Base-by-base conservation (phyloP, 2,113 vertebrate species). In the Prietella phreatophila region DNA sequence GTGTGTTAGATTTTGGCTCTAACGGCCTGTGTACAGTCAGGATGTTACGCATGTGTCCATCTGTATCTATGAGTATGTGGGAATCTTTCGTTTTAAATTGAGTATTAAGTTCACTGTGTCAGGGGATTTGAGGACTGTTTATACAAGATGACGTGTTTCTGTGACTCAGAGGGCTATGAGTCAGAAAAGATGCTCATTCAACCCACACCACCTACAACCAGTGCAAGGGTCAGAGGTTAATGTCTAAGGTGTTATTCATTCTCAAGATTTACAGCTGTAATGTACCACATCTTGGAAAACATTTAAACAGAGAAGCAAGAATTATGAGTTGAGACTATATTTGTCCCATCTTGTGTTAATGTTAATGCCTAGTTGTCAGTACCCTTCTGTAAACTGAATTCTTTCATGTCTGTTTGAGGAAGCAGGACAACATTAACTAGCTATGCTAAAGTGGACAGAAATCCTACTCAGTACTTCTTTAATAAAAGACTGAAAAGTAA, bases 111-210 rank as follows among this genome's bases (percentile, higher is more conserved):
- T 56, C 19, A 71, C n/a, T 71, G 65, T 84, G 47, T 84, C 83
- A 71, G 50, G 30, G 9, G 55, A 5, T 11, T 30, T 1, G 55
- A 15, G 56, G 22, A 50, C 30, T 69, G 82, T 39, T 82, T 33
- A 39, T 13, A 81, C 36, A 50, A 80, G 82, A 22, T 39, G 5
- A 78, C 58, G 36, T 65, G 15, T 79, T 53, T 63, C 58, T 60
- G 19, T 87, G 71, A 89, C 83, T 73, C 80, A 80, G 33, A 65
- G 39, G 22, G 17, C 75, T 53, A n/a, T 8, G 61, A 73, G 81
- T 47, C 33, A 79, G 86, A 85, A 56, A 30, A 78, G 65, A 88
- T 86, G 79, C 69, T 61, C 33, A 86, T 84, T 85, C 33, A 89
- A 84, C 61, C 60, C 36, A 61, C 76, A 82, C 63, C 55, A 39